Percentiles rank a stretch among this genome's conserved stretches.
Evolutionary conservation across 2,797 vertebrate genomes (phyloP).

Genomic region (Ctenopoma multispine): DNA sequence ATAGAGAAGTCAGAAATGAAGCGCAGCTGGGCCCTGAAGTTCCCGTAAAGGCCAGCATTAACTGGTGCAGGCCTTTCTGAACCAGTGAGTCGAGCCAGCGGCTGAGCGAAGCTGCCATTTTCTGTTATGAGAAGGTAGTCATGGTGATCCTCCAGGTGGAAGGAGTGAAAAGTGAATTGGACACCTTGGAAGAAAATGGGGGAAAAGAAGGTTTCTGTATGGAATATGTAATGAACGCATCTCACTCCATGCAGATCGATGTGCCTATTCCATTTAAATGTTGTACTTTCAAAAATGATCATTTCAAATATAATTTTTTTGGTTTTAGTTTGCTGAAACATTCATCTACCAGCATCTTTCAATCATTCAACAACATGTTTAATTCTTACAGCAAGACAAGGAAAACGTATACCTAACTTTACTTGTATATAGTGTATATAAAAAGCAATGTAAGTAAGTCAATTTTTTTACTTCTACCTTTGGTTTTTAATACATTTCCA

Average conservation of each 20-base stretch:
- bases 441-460: no score
- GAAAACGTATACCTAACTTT: no score
- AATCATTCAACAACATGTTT: no score
- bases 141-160: slow-evolving; percentile 87
- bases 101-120: slow-evolving; percentile 84
- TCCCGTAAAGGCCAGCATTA: slow-evolving; percentile 85
- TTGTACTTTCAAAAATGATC: neutral
- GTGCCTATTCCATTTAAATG: slow-evolving; percentile 3
- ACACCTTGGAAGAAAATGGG: slow-evolving; percentile 77
- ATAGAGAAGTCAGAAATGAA: slow-evolving; percentile 89
- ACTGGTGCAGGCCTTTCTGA: slow-evolving; percentile 78
- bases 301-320: slow-evolving; percentile 7
- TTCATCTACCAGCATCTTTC: no score
- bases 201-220: neutral
- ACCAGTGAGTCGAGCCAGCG: slow-evolving; percentile 85
- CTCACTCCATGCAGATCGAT: neutral
- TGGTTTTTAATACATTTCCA: no score
- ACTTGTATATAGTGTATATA: no score
- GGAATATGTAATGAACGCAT: neutral
- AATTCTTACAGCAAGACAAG: no score
- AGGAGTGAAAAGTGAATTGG: slow-evolving; percentile 85
- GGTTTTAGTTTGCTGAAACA: no score
- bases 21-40: slow-evolving; percentile 87
- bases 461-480: no score
- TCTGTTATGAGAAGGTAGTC: slow-evolving; percentile 88